Evolutionary conservation across 2,113 vertebrate species (phyloP), one percentile per base, ranked within the genome.

Genomic region (Sardina pilchardus): DNA sequence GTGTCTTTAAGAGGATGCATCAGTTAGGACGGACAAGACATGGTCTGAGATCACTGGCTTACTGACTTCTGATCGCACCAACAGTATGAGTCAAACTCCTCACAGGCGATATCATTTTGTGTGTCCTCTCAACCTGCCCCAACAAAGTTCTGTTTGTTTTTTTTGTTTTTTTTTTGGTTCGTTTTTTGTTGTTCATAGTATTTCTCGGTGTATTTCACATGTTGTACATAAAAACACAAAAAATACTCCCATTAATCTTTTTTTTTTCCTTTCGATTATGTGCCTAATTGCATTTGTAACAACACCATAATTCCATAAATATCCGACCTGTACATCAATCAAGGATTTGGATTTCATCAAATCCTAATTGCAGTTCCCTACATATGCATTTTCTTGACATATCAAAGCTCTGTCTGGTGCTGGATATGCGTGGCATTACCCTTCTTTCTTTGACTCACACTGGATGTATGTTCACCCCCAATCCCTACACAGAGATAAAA

Each of bases 171-270:
- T 19, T 67, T 59, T 59, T 59, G 3, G 21, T 56, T 21, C 14
- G 21, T 59, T 1, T 59, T 19, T 71, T 71, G n/a, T 71, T 78
- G 71, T 78, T 78, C 36, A 78, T 78, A 39, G 30, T 78, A 36
- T 78, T 34, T 12, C 63, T 71, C 71, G 17, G 0, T 78, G 71
- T 78, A 78, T 36, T 78, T 78, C 10, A 78, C 71, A 78, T 78
- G 71, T 71, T 71, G 63, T 78, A 78, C 71, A 78, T 78, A 78
- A 78, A 63, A 67, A 67, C 10, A 30, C 59, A 67, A 67, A 59
- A 53, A 78, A 78, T 78, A 78, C 71, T 78, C 71, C 26, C 71
- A 78, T 78, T 78, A 78, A 78, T 36, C 71, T 14, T 36, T 63
- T 24, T n/a, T 63, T 63, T 63, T 26, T 24, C 63, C 26, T 34